A percentile compares a stretch with the other conserved stretches of the same genome.
Evolutionary conservation across 1,140 invertebrate species (phyloP).

Genomic region (Steinernema khuongi): DNA sequence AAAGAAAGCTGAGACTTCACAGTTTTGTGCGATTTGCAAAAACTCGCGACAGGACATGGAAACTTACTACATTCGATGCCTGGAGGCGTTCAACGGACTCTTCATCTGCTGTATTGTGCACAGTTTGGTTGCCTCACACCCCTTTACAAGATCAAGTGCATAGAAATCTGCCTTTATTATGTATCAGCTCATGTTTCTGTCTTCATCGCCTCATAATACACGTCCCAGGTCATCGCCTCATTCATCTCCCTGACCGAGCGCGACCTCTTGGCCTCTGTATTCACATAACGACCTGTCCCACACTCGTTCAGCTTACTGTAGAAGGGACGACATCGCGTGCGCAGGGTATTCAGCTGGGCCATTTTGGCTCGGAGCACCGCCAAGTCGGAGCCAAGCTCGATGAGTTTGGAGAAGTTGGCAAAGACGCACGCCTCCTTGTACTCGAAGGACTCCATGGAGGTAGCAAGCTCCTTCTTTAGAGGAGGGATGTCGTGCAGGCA

Average conservation of each 20-base stretch:
- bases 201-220: conserved; percentile 1
- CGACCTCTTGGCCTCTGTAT: background rate
- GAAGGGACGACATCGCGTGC: background rate
- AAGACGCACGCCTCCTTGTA: background rate
- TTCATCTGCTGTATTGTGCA: too few species aligned
- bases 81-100: too few species aligned
- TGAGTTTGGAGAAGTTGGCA: background rate
- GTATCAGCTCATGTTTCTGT: too few species aligned
- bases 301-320: background rate
- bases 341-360: background rate
- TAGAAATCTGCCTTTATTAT: too few species aligned
- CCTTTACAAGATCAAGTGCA: too few species aligned
- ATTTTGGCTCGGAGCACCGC: background rate
- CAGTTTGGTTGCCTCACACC: too few species aligned
- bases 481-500: background rate
- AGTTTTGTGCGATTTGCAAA: too few species aligned
- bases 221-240: background rate
- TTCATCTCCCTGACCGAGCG: background rate
- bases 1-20: too few species aligned
- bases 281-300: background rate
- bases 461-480: background rate
- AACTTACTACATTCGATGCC: too few species aligned
- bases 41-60: too few species aligned
- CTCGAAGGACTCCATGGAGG: background rate
- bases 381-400: background rate